Evolutionary conservation across 2,888 invertebrate genomes (phyloP), one percentile per base, ranked within the genome.

Genomic region (Stramonita haemastoma): DNA sequence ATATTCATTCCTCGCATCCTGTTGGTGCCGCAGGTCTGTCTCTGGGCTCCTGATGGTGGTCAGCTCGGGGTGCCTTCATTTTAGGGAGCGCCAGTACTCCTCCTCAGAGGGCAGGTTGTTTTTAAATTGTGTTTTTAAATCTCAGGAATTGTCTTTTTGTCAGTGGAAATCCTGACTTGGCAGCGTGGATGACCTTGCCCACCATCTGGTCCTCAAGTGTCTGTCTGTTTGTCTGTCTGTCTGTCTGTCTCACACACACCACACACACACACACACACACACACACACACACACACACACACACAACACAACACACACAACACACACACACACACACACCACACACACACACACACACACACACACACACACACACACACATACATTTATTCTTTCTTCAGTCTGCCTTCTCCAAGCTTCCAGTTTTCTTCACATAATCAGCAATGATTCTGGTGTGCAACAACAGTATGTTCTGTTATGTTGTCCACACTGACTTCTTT

Each of bases 51-150:
- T 8, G 29, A 77, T 77, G 26, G 77, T 77, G 77, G n/a, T n/a
- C n/a, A 77, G 77, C 6, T 77, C 77, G 26, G 77, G 77, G 26
- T n/a, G 26, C 26, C 77, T 11, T 29, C 29, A 19, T n/a, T 77
- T 77, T n/a, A 77, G 77, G n/a, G 77, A 77, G n/a, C 77, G 26
- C 77, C 77, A 77, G 77, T 77, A 77, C n/a, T n/a, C n/a, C 29
- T 77, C 77, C 77, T 77, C 77, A 8, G 77, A 77, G 13, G 77
- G 77, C 8, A 22, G 77, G n/a, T n/a, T n/a, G 77, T 77, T 77
- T n/a, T 77, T 77, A 19, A 60, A 60, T 19, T 60, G 60, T 15
- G 60, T 60, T 77, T 77, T 77, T 77, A 8, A 77, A n/a, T 77
- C 15, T 29, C 77, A 77, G 77, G 26, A 77, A 77, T 29, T 77